phyloP scores from a whole-genome alignment of 2,113 vertebrate species.

The Neopipo cinnamomea region DNA sequence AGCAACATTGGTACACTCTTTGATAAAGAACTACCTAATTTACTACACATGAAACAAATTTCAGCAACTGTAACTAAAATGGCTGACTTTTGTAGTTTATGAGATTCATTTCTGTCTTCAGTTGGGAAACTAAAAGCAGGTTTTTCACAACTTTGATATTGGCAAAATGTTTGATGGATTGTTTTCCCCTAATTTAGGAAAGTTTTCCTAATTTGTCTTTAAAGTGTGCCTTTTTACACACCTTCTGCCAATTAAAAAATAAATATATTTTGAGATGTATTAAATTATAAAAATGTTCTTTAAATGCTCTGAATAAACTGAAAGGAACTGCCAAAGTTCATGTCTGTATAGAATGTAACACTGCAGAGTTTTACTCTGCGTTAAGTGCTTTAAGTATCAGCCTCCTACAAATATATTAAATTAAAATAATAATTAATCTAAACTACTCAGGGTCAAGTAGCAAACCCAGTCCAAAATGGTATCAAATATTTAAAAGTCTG shows the following conservation, averaged over 20 bases:
- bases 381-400: neutral
- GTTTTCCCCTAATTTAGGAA: neutral
- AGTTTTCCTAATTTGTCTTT: neutral
- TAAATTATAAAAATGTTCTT: neutral
- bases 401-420: neutral
- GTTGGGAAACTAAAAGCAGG: neutral
- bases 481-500: neutral
- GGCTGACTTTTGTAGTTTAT: neutral
- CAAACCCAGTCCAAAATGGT: neutral
- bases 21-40: neutral
- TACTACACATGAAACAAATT: neutral
- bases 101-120: neutral
- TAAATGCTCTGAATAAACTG: neutral
- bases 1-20: neutral
- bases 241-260: neutral
- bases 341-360: neutral
- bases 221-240: neutral
- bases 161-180: neutral
- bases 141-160: neutral
- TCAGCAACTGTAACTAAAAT: neutral
- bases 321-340: neutral
- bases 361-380: neutral
- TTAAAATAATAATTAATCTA: neutral
- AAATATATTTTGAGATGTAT: neutral
- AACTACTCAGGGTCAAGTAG: neutral